Evolutionary conservation across 2,888 invertebrate genomes (phyloP).

Genomic region (Norana najaformis): DNA sequence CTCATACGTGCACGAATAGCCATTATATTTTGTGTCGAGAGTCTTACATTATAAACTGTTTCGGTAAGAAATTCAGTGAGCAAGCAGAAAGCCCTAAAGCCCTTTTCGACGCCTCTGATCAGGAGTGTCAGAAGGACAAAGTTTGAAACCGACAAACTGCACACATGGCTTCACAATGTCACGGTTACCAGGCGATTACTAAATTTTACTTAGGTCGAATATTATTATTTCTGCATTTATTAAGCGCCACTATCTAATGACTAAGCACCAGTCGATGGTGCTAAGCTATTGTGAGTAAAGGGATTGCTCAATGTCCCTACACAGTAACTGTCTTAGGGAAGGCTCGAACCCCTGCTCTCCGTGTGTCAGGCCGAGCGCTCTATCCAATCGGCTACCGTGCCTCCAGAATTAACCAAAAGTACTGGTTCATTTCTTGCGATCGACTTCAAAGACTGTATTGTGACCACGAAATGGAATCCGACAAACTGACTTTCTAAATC

Average conservation of each 20-base stretch:
- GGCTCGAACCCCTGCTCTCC: no score
- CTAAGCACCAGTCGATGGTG: no score
- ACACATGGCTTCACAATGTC: not conserved
- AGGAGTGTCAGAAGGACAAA: not conserved
- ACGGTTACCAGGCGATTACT: not conserved
- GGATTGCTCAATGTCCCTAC: no score
- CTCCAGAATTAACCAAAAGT: not conserved
- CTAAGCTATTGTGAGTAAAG: no score
- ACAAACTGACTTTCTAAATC: not conserved
- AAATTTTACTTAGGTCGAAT: not conserved
- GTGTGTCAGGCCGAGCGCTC: no score
- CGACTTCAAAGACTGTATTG: not conserved
- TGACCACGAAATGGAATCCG: not conserved
- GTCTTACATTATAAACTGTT: not conserved
- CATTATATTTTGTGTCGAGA: not conserved
- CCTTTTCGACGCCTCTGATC: not conserved
- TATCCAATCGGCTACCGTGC: no score
- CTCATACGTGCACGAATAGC: not conserved
- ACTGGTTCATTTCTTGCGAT: not conserved
- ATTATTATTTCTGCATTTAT: no score
- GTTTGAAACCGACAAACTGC: not conserved
- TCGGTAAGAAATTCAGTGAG: not conserved
- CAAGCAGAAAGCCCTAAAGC: not conserved
- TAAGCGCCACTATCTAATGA: no score
- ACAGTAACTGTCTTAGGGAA: no score